Evolutionary conservation across 2,113 vertebrate genomes (phyloP), one percentile per base, ranked within the genome.

Genomic region (Percina caprodes): DNA sequence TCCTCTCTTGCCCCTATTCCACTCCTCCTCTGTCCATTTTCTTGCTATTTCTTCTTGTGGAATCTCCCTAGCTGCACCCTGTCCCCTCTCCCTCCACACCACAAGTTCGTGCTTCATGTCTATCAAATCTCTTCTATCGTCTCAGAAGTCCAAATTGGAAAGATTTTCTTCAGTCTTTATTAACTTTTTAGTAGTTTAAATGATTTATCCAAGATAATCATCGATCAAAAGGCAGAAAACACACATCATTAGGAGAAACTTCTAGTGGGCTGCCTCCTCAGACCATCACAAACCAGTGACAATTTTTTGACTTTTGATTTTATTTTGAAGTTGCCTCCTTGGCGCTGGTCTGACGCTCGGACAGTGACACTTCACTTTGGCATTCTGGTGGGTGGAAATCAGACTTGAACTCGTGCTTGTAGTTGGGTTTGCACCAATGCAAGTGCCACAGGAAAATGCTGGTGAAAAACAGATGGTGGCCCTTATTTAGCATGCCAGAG

Each of bases 121-220:
- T 30, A 55, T 92, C 86, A 91, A 86, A 87, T 51, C 51, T 77
- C 58, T 72, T 69, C 63, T 49, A n/a, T 39, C 76, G 39, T 65
- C 70, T 84, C 82, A 63, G 69, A 86, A 52, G 82, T 85, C 79
- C 76, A 82, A 81, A 77, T 69, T 71, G 81, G 55, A 88, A 65
- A 82, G 69, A 82, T 83, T 88, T 89, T 69, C 83, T 82, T 60
- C 52, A n/a, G 79, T 85, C 89, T 92, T 89, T 92, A 95, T 95
- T 91, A 95, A 96, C 89, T 95, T 96, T 95, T 95, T 78, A 95
- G 88, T 74, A 78, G 82, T 87, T 89, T 95, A 74, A 95, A 96
- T 95, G 88, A 95, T 95, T 96, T 80, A 95, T 92, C 83, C 68
- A 30, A 66, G 90, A 93, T 95, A 95, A 96, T 95, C 90, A 84